A percentile compares a stretch with the other conserved stretches of the same genome.
phyloP scores from a whole-genome alignment of 2,888 invertebrate species.

The Stegophylla sp. region DNA sequence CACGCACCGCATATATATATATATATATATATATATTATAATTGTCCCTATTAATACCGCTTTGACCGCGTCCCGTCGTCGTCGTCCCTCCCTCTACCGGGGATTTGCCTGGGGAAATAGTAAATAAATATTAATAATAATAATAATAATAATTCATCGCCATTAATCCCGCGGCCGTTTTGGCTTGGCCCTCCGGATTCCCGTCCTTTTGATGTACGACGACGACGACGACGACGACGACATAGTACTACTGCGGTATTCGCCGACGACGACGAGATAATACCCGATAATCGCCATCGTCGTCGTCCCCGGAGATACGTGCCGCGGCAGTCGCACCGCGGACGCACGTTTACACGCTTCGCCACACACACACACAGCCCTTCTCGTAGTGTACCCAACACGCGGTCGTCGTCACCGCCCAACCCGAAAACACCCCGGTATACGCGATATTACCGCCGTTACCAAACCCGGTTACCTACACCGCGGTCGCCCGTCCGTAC shows the following conservation, averaged over 20 bases:
- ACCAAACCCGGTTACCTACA: no score
- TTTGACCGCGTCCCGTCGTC: background rate
- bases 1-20: background rate
- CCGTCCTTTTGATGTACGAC: constrained; percentile 26
- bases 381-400: background rate
- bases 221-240: no score
- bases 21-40: background rate
- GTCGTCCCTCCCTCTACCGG: background rate
- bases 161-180: constrained; percentile 18
- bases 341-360: constrained; percentile 34
- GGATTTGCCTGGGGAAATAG: background rate
- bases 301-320: background rate
- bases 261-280: constrained; percentile 7
- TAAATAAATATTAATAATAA: background rate
- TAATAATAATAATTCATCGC: background rate
- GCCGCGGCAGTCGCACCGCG: constrained; percentile 17
- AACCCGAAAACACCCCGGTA: background rate
- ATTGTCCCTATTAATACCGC: constrained; percentile 51
- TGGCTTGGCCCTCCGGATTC: constrained; percentile 31
- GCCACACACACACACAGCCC: background rate
- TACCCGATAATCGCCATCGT: background rate
- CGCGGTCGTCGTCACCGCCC: background rate
- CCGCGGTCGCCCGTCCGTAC: no score
- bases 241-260: no score
- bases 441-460: no score